A percentile compares a stretch with the other conserved stretches of the same genome.
These are phyloP conservation scores for Mesembrinibis cayennensis DNA, from an alignment of 2,113 vertebrate species.

Conservation along the genomic window DNA sequence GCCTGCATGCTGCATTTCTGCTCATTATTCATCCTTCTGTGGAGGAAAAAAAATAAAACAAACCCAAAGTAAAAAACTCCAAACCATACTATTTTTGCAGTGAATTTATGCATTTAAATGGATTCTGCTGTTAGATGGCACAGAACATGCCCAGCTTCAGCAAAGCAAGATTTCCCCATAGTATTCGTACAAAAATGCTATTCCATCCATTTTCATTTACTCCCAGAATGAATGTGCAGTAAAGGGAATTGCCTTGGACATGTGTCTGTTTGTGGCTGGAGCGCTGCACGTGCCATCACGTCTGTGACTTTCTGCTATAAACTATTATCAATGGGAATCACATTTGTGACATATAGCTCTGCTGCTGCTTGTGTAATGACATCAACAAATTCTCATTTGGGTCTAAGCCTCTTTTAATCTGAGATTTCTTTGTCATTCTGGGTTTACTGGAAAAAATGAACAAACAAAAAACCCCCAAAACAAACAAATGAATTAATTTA, in stretches of 20 bases:
- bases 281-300: neutral
- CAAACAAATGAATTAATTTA: neutral
- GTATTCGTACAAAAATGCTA: neutral
- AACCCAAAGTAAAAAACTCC: neutral
- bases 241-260: neutral
- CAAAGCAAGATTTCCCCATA: neutral
- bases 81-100: neutral
- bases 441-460: neutral
- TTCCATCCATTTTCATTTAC: conserved; percentile 10
- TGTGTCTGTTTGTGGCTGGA: neutral
- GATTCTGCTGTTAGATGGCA: neutral
- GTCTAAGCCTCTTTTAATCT: neutral
- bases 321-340: neutral
- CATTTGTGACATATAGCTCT: neutral
- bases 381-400: neutral
- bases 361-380: neutral
- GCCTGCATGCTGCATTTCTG: neutral
- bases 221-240: neutral
- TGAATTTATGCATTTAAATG: neutral
- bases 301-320: neutral
- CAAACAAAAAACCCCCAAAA: neutral
- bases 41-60: neutral
- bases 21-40: neutral
- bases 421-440: neutral
- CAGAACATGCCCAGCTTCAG: neutral